Base-by-base conservation (phyloP, 2,888 invertebrate species). In the Conistra vaccinii region DNA sequence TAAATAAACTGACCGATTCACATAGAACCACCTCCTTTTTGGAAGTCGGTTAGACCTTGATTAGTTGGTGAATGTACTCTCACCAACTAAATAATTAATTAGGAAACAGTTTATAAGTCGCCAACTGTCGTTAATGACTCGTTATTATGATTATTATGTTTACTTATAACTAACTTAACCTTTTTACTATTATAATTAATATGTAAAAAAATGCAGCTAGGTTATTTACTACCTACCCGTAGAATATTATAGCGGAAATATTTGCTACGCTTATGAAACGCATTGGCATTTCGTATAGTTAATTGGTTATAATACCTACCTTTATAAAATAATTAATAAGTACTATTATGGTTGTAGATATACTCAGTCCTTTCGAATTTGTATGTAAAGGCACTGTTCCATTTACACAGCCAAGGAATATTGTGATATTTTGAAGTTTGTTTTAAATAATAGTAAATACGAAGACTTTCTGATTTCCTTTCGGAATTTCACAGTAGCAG, bases 361-460 rank as follows among this genome's bases (percentile, higher is more conserved):
- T 9, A 7, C 32, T 17, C 55, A 39, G 32, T 53, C 73, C 85
- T 80, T 80, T 84, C 85, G 23, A 84, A 80, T 84, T 84, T 60
- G 26, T 32, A 9, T 35, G 29, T 80, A 63, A 80, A 84, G 85
- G n/a, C 14, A 14, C 53, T n/a, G 58, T 73, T 63, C 63, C 7
- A 58, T 80, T 80, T 84, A 80, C 39, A 29, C 78, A 68, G 48
- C 2, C 14, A 29, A 23, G 29, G 29, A 60, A n/a, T 17, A n/a
- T 17, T 57, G 20, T 20, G 29, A 55, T 57, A 14, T 5, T 42
- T 35, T 45, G 6, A 7, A 29, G 26, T 6, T 10, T 32, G 3
- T 20, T 51, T 51, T 12, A 32, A 58, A 17, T 17, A 42, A 42
- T 10, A n/a, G n/a, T 26, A 20, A 26, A 42, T 10, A 20, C 10